phyloP scores from a whole-genome alignment of 2,797 vertebrate genomes.

The Pteronotus mesoamericanus region DNA sequence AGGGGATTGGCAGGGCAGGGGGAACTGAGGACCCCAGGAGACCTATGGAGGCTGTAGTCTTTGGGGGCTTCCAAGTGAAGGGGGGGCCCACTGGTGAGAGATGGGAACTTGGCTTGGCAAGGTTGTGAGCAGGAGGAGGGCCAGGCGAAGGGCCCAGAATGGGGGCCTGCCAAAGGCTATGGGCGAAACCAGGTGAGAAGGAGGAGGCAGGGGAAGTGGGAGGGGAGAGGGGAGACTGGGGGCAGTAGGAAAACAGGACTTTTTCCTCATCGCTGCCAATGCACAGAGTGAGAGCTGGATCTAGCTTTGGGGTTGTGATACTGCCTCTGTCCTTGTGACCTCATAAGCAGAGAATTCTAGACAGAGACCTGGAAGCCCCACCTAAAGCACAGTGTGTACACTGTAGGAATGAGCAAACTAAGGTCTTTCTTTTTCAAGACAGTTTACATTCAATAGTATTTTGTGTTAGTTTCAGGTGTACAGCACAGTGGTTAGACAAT shows the following conservation, averaged over 20 bases:
- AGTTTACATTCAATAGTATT: not conserved
- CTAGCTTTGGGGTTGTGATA: not conserved
- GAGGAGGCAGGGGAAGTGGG: not conserved
- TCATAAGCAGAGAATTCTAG: not conserved
- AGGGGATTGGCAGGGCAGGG: not conserved
- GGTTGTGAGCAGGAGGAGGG: not conserved
- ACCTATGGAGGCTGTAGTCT: not conserved
- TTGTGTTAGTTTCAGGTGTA: not conserved
- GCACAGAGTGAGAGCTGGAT: not conserved
- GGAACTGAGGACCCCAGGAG: no score
- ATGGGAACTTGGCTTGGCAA: not conserved
- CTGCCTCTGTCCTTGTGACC: not conserved
- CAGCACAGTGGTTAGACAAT: not conserved
- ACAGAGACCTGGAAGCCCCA: not conserved
- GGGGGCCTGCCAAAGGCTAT: not conserved
- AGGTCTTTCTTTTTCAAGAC: not conserved
- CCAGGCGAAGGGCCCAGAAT: not conserved
- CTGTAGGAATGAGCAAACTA: not conserved
- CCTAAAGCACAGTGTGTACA: not conserved
- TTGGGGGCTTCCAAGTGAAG: not conserved
- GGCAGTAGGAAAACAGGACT: not conserved
- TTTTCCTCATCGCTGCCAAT: accelerated
- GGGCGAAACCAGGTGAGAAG: not conserved
- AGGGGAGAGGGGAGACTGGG: not conserved
- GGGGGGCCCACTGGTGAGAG: no score